Evolutionary conservation across 2,113 vertebrate genomes (phyloP).

Genomic region (Balaenoptera acutorostrata): DNA sequence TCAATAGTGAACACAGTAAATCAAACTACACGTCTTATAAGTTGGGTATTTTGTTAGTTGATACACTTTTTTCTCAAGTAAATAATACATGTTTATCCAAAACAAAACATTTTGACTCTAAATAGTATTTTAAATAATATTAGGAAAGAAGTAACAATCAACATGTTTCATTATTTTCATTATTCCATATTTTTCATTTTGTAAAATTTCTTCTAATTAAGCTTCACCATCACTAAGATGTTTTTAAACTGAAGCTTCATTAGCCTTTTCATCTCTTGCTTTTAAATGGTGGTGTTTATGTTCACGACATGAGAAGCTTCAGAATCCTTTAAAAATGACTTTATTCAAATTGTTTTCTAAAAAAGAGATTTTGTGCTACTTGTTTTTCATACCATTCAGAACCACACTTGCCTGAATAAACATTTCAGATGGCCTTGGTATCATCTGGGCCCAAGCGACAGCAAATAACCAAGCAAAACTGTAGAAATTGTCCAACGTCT

Average conservation of each 20-base stretch:
- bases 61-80: neutral
- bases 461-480: constrained; percentile 91
- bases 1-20: neutral
- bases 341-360: constrained; percentile 82
- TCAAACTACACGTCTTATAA: neutral
- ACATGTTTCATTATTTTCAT: neutral
- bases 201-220: constrained; percentile 68
- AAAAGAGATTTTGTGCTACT: constrained; percentile 90
- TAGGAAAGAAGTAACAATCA: neutral
- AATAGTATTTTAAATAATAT: neutral
- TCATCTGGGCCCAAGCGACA: constrained; percentile 89
- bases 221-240: neutral
- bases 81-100: neutral
- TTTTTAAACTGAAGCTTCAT: constrained; percentile 40
- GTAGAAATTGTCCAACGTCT: constrained; percentile 90
- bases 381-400: constrained; percentile 88
- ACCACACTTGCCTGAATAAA: constrained; percentile 89
- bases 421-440: constrained; percentile 86
- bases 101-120: neutral
- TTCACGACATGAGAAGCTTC: neutral
- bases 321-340: constrained; percentile 24
- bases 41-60: neutral
- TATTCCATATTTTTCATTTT: constrained; percentile 76
- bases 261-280: neutral
- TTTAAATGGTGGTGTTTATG: constrained; percentile 14